A percentile compares a stretch with the other conserved stretches of the same genome.
Evolutionary conservation across 2,113 vertebrate genomes (phyloP).

Genomic region (Osmerus eperlanus): DNA sequence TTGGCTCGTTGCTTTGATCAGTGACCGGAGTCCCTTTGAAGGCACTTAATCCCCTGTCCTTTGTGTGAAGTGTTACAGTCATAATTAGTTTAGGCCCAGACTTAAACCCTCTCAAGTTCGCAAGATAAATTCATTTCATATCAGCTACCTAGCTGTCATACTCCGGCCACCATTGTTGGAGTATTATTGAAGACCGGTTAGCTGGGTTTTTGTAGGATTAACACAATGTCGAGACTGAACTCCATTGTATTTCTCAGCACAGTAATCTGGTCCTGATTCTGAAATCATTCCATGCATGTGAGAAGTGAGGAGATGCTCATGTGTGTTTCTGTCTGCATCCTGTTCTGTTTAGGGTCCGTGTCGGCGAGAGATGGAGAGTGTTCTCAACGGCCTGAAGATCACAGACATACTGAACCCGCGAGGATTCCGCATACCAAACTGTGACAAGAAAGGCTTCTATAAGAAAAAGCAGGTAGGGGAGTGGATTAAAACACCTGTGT

Average conservation of each 20-base stretch:
- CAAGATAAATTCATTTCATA: conserved; percentile 48
- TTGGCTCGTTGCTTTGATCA: conserved; percentile 67
- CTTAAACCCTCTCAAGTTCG: conserved; percentile 44
- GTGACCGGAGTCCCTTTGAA: conserved; percentile 60
- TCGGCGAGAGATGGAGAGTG: conserved; percentile 89
- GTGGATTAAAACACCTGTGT: neutral
- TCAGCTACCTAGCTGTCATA: conserved; percentile 41
- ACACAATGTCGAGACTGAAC: neutral
- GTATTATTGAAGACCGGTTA: conserved; percentile 33
- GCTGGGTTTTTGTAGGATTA: neutral
- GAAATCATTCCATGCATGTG: no score
- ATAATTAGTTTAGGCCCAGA: conserved; percentile 59
- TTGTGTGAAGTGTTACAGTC: conserved; percentile 49
- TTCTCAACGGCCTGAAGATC: conserved; percentile 86
- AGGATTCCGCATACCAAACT: conserved; percentile 92
- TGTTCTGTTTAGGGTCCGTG: conserved; percentile 83
- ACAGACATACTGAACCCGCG: conserved; percentile 82
- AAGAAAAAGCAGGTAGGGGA: conserved; percentile 92
- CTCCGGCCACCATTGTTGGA: conserved; percentile 44
- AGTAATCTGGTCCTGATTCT: no score
- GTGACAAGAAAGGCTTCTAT: conserved; percentile 96
- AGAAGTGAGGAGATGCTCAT: neutral
- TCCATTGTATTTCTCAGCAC: no score
- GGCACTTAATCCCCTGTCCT: conserved; percentile 45
- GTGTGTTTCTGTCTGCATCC: neutral